Conservation (phyloP, 1,140 invertebrate genomes). For the Drosophila setifemur region DNA sequence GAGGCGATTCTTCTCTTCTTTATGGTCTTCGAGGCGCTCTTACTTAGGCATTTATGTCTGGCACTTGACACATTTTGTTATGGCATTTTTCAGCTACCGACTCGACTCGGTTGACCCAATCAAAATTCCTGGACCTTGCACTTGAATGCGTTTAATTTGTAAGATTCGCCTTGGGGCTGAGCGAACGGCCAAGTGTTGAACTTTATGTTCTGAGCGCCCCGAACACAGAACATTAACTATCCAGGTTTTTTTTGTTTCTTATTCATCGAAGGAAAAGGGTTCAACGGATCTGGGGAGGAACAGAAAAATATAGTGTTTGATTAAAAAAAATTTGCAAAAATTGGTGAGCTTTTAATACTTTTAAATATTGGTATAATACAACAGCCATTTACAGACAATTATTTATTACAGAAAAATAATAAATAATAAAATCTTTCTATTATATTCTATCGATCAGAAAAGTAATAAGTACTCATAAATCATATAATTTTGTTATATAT, state of each 20-base stretch:
- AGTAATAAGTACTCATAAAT: too few relatives aligned
- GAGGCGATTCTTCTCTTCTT: not conserved
- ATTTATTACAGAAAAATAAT: too few relatives aligned
- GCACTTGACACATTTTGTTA: slow-evolving; percentile 81
- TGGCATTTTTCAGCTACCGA: slow-evolving; percentile 73
- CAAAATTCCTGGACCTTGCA: slow-evolving; percentile 76
- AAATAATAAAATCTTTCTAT: too few relatives aligned
- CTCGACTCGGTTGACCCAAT: slow-evolving; percentile 74
- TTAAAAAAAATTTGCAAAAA: too few relatives aligned
- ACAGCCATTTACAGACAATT: too few relatives aligned
- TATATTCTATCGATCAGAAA: too few relatives aligned
- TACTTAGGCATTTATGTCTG: slow-evolving; percentile 80
- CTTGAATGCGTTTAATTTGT: slow-evolving; percentile 81
- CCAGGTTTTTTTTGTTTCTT: not conserved
- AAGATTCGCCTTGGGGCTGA: slow-evolving; percentile 44
- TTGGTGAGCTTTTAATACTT: too few relatives aligned
- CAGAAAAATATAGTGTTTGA: too few relatives aligned
- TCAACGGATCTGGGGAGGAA: not conserved
- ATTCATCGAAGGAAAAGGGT: not conserved
- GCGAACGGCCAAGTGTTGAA: slow-evolving; percentile 47
- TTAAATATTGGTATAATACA: too few relatives aligned
- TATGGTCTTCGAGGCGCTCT: slow-evolving; percentile 35
- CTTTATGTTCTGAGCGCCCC: slow-evolving; percentile 32
- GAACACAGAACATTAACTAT: slow-evolving; percentile 7
- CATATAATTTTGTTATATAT: too few relatives aligned